Base-by-base conservation (phyloP, 2,888 invertebrate genomes). In the Ethmia dodecea region DNA sequence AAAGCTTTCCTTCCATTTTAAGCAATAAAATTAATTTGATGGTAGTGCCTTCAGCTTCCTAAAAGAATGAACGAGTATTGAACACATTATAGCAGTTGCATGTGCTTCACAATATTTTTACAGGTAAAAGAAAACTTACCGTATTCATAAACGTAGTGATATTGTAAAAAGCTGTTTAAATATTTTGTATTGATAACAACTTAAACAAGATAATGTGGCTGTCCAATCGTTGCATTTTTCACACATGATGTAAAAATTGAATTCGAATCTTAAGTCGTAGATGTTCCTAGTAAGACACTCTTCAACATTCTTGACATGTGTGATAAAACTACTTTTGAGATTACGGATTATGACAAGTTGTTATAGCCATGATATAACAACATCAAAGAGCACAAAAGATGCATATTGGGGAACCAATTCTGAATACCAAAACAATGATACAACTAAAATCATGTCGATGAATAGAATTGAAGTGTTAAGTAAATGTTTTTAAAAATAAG, bases 11-110 rank as follows among this genome's bases (percentile, higher is more conserved):
- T 80, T 79, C 79, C 77, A 77, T 57, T 62, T 43, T 54, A 72
- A 81, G 79, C 79, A 81, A 83, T 80, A 78, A 76, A 55, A 55
- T 78, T 79, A 56, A 61, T 78, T 84, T 80, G 63, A 76, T 69
- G 62, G 84, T 86, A 84, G 84, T 86, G 84, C 84, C 84, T 86
- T 86, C 77, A 77, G 84, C 84, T 83, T 86, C 62, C 68, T 67
- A 70, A 66, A 60, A 47, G 64, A 63, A 67, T 66, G 49, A 65
- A 65, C 71, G 71, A 64, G 63, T 60, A 51, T 48, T n/a, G 56
- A 49, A 66, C 68, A 74, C 72, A 70, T 63, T 73, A 69, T 65
- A 67, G 70, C 77, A 70, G 71, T 69, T 67, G 76, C 81, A 65
- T 76, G 74, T 80, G 81, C 83, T 84, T 81, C 72, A 75, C 64